Evolutionary conservation across 2,797 vertebrate species (phyloP).

Genomic region (Merluccius polli): DNA sequence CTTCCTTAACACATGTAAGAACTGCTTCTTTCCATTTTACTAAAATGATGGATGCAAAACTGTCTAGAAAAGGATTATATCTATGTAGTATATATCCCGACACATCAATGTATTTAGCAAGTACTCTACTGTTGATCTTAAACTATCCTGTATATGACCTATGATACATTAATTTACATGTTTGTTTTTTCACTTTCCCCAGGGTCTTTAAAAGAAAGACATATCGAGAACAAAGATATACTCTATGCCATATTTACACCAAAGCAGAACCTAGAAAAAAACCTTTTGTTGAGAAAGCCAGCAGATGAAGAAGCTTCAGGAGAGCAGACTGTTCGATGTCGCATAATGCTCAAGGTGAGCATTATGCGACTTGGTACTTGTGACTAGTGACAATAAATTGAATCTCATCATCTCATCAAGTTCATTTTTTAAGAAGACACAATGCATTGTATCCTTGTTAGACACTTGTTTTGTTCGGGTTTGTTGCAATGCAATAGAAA

Average conservation of each 20-base stretch:
- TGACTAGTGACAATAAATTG: too few species aligned
- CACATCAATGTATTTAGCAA: too few species aligned
- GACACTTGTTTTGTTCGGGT: background rate
- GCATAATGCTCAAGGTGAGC: constrained; percentile 62
- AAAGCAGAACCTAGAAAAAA: constrained; percentile 40
- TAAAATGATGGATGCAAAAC: background rate
- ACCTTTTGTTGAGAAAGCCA: background rate
- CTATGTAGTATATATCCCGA: background rate
- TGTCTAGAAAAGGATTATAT: background rate
- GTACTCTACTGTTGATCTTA: too few species aligned
- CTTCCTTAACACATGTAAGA: constrained; percentile 67
- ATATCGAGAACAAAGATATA: constrained; percentile 47
- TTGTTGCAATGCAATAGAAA: too few species aligned
- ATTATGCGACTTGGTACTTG: too few species aligned
- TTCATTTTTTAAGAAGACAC: background rate
- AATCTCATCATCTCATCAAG: too few species aligned
- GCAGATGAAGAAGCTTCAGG: background rate
- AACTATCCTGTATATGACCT: background rate
- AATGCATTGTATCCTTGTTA: background rate
- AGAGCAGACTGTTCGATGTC: constrained; percentile 44
- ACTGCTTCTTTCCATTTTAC: background rate
- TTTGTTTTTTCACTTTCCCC: background rate
- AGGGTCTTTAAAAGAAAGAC: constrained; percentile 65
- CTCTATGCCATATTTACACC: constrained; percentile 64
- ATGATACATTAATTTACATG: background rate